These are phyloP conservation scores for Hozukius guyotensis DNA, from an alignment of 2,797 vertebrate species.

Conservation along the genomic window DNA sequence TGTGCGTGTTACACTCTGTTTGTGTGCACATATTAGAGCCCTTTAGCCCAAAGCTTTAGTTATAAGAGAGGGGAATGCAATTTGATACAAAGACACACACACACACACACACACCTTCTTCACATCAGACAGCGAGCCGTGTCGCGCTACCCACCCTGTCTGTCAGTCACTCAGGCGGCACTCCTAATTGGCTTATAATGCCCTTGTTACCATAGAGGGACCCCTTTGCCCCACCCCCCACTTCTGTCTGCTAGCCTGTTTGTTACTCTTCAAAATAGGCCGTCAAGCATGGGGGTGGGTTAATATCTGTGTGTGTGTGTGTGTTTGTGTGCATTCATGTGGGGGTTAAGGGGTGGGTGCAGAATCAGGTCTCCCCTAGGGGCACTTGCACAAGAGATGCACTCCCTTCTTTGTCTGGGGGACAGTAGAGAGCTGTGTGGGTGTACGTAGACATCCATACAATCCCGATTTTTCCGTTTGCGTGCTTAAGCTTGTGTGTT, in stretches of 20 bases:
- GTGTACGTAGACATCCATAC: conserved; percentile 5
- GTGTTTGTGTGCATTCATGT: conserved; percentile 43
- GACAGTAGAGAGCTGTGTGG: conserved; percentile 61
- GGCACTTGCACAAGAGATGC: conserved; percentile 64
- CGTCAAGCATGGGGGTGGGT: conserved; percentile 69
- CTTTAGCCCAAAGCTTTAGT: conserved; percentile 66
- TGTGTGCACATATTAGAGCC: conserved; percentile 68
- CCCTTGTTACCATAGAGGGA: conserved; percentile 76
- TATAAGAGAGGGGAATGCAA: conserved; percentile 52
- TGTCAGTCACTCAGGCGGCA: conserved; percentile 72
- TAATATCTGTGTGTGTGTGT: conserved; percentile 50
- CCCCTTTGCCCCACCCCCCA: conserved; percentile 69
- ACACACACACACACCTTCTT: conserved; percentile 26
- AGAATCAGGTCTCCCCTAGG: conserved; percentile 68
- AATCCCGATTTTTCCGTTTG: conserved; percentile 14
- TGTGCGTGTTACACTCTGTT: conserved; percentile 46
- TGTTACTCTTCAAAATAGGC: conserved; percentile 73
- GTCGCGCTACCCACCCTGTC: conserved; percentile 62
- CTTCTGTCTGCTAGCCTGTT: conserved; percentile 69
- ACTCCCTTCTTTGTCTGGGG: conserved; percentile 70
- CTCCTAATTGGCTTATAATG: conserved; percentile 81
- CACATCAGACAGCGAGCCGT: conserved; percentile 57
- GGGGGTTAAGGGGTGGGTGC: conserved; percentile 71
- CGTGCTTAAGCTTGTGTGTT: neutral
- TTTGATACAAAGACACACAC: conserved; percentile 54